phyloP scores from a whole-genome alignment of 2,888 invertebrate genomes.

The Hydriomena furcata region DNA sequence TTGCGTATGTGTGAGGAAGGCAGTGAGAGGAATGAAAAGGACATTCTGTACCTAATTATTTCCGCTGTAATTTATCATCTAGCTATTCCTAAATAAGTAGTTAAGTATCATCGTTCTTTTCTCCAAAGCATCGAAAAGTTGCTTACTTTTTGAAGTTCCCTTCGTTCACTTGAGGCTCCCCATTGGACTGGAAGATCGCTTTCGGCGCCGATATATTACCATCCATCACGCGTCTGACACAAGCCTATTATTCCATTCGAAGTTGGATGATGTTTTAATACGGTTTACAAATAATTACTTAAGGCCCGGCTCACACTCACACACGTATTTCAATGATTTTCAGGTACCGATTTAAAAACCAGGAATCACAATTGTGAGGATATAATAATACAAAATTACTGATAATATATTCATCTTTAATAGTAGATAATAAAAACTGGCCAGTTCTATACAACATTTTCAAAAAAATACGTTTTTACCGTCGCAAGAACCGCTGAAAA shows the following conservation, averaged over 20 bases:
- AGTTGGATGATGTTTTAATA: conserved; percentile 10
- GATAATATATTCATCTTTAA: no score
- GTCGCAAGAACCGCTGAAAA: no score
- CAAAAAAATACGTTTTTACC: no score
- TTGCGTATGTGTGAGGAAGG: no score
- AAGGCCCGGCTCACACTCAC: no score
- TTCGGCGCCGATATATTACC: conserved; percentile 4
- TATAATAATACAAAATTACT: no score
- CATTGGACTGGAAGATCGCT: conserved; percentile 1
- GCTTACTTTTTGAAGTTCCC: conserved; percentile 1
- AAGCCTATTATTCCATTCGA: conserved; percentile 15
- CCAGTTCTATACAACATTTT: no score
- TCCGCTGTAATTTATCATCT: conserved; percentile 5
- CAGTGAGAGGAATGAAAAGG: no score
- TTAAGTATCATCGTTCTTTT: conserved; percentile 8
- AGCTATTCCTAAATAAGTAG: conserved; percentile 2
- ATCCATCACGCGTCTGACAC: conserved; percentile 26
- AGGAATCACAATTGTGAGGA: no score
- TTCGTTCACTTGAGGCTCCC: background rate
- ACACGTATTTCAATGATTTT: no score
- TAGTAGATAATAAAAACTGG: no score
- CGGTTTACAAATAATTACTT: background rate
- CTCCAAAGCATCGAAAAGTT: conserved; percentile 1
- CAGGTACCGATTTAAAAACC: no score
- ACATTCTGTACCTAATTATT: background rate